Evolutionary conservation across 23 tunicate genomes (phyloP).

Genomic region (Botrylloides violaceus): DNA sequence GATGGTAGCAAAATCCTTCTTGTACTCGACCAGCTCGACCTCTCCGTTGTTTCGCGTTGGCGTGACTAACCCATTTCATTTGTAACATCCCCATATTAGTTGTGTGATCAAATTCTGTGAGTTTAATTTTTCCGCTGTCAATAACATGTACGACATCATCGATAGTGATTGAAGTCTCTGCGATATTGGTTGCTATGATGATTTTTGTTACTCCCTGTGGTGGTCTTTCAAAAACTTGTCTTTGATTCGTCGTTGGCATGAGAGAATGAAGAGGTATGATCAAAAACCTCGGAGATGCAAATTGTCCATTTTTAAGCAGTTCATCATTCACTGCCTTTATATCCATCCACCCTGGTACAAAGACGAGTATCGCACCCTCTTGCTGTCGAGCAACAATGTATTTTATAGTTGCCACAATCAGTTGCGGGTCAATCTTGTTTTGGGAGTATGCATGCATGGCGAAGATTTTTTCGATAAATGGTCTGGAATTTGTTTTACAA

Average conservation of each 20-base stretch:
- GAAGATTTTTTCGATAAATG: slow-evolving; percentile 26
- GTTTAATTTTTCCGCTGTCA: slow-evolving; percentile 74
- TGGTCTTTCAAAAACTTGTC: slow-evolving; percentile 61
- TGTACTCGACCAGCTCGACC: slow-evolving; percentile 86
- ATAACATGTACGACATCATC: slow-evolving; percentile 84
- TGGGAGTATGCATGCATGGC: slow-evolving; percentile 65
- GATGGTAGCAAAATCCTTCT: slow-evolving; percentile 64
- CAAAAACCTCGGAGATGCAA: slow-evolving; percentile 34
- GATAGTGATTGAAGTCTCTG: slow-evolving; percentile 83
- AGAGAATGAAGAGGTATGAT: slow-evolving; percentile 80
- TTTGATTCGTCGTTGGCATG: slow-evolving; percentile 73
- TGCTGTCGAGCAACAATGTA: slow-evolving; percentile 19
- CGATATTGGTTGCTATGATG: slow-evolving; percentile 87
- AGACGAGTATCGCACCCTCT: slow-evolving; percentile 61
- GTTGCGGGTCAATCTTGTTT: slow-evolving; percentile 30
- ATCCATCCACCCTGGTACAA: slow-evolving; percentile 80
- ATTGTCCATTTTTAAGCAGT: slow-evolving; percentile 25
- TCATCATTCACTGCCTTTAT: slow-evolving; percentile 43
- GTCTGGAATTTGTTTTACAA: slow-evolving; percentile 5
- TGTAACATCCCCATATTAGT: slow-evolving; percentile 42
- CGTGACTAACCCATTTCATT: slow-evolving; percentile 55
- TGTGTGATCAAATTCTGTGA: slow-evolving; percentile 39
- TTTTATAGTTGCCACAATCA: slow-evolving; percentile 43
- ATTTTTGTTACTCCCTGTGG: slow-evolving; percentile 82
- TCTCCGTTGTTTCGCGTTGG: slow-evolving; percentile 67